A percentile compares a stretch with the other conserved stretches of the same genome.
These are phyloP conservation scores for Trematomus loennbergii DNA, from an alignment of 2,113 vertebrate species.

Conservation along the genomic window DNA sequence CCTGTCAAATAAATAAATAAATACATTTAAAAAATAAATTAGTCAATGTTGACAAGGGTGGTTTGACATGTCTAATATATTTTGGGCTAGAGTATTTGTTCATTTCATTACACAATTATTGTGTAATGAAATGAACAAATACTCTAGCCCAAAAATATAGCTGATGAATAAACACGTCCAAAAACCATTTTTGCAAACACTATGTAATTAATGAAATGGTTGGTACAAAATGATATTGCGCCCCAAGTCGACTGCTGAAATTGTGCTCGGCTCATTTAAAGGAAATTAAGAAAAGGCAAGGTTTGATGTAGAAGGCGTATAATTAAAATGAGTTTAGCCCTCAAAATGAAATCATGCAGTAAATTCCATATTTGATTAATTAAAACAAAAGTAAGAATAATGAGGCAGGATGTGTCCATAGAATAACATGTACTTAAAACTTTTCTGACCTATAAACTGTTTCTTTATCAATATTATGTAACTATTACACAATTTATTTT, in stretches of 20 bases:
- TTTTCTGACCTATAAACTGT: neutral
- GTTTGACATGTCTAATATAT: neutral
- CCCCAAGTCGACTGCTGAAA: neutral
- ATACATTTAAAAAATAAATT: too few relatives aligned
- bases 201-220: conserved; percentile 11
- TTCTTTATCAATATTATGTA: neutral
- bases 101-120: too few relatives aligned
- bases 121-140: neutral
- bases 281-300: neutral
- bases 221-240: neutral
- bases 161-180: neutral
- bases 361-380: neutral
- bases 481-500: neutral
- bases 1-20: too few relatives aligned
- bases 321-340: neutral
- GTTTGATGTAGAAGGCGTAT: neutral
- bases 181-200: neutral
- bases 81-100: too few relatives aligned
- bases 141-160: neutral
- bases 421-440: neutral
- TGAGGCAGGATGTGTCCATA: neutral
- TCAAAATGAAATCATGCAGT: neutral
- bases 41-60: neutral
- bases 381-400: neutral
- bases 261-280: neutral